A percentile compares a stretch with the other conserved stretches of the same genome.
phyloP scores from a whole-genome alignment of 2,797 vertebrate species.

The Podarcis lilfordi region DNA sequence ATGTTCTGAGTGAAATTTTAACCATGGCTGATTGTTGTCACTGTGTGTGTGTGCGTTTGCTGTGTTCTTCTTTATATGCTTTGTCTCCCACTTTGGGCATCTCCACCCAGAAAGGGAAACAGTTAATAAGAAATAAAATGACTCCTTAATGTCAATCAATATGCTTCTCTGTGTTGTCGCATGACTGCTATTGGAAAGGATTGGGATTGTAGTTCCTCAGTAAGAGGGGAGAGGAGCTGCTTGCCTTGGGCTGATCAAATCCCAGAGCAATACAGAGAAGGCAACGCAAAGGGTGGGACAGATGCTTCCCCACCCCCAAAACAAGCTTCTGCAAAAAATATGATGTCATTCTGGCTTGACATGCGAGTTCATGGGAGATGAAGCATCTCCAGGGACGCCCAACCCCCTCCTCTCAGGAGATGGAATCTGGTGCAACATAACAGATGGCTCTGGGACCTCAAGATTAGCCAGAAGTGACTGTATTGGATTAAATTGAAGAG shows the following conservation, averaged over 20 bases:
- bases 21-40: neutral
- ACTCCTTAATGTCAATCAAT: too few species aligned
- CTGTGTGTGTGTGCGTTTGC: neutral
- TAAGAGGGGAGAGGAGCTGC: neutral
- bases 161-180: neutral
- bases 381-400: constrained; percentile 10
- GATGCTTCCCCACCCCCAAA: neutral
- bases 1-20: neutral
- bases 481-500: constrained; percentile 4
- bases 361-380: neutral
- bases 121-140: too few species aligned
- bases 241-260: neutral
- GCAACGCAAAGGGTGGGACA: neutral
- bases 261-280: neutral
- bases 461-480: constrained; percentile 4
- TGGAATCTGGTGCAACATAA: neutral
- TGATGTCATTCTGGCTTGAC: constrained; percentile 28
- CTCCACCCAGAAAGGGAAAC: neutral
- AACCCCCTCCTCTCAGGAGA: neutral
- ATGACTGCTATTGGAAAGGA: neutral
- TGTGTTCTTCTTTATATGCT: neutral
- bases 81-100: neutral
- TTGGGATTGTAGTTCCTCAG: neutral
- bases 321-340: constrained; percentile 1
- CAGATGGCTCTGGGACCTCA: constrained; percentile 16